Evolutionary conservation across 2,797 vertebrate genomes (phyloP), one percentile per base, ranked within the genome.

Genomic region (Adelosebastes latens): DNA sequence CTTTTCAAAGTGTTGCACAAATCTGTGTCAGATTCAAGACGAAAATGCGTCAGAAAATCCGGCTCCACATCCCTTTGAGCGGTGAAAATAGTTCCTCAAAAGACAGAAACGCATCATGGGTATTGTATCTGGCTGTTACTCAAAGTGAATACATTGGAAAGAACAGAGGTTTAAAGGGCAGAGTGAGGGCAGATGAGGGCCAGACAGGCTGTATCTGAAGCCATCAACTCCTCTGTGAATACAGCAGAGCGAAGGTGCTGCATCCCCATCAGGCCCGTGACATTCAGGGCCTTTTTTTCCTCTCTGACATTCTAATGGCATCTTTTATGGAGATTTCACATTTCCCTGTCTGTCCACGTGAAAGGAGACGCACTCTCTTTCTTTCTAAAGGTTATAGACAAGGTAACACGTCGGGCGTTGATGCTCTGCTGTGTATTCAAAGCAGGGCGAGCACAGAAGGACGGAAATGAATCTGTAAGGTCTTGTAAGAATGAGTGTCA

Each of bases 251-350:
- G 58, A 66, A 85, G 84, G 72, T 71, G 81, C 79, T 13, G 79
- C 75, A 29, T 87, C 83, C 84, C 86, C 90, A 76, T 87, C 92
- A 90, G 82, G 66, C 36, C 66, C 1, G 49, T 91, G 93, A 92
- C 90, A 92, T 93, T 94, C 88, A 89, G 56, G 72, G 58, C 82
- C 79, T 84, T 86, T 85, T 86, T 85, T 71, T 70, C 72, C 81
- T 81, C 77, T 66, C 77, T 92, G 91, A 91, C 91, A 90, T 94
- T 91, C 83, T 87, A 89, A 92, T 89, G 75, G 83, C 89, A 77
- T 89, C 83, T 87, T 85, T 89, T 84, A 88, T 87, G 81, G 87
- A 89, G 92, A 93, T 92, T 92, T 90, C 89, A 90, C 80, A 89
- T 93, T 89, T 88, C 52, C 61, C 58, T 61, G 79, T 82, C 82